Base-by-base conservation (phyloP, 1,140 invertebrate species). In the Scaptomyza montana region DNA sequence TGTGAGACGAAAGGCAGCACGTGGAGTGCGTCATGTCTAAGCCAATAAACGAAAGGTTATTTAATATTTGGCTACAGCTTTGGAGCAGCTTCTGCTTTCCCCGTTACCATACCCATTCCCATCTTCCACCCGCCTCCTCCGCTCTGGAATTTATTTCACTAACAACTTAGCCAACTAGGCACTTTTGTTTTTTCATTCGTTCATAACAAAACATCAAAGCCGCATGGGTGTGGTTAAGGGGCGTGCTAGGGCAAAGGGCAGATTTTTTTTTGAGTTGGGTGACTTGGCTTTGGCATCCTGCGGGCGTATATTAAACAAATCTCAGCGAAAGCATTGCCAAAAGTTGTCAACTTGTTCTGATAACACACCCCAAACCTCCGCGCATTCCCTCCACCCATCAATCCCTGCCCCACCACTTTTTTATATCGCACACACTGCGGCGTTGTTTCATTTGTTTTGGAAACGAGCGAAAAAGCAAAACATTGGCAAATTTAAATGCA, bases 401-500 rank as follows among this genome's bases (percentile, higher is more conserved):
- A 28, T 47, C 64, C 6, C 13, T 36, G 5, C 12, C n/a, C 57
- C 36, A 8, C 12, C 30, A 7, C 45, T 45, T 21, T 41, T 46
- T 64, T 55, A 51, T 46, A 36, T 7, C 43, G 5, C 7, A 1
- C 36, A 3, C 49, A 5, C 13, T 39, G 7, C 13, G 7, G 45
- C 30, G 65, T 74, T 55, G 50, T 63, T 72, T 57, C 54, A 61
- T 70, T 77, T 78, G 65, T 80, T 80, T 80, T 77, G 77, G 46
- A 61, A 86, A 87, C 82, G 70, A 86, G 75, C 54, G 71, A 87
- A 87, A 87, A 89, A 79, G 82, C 82, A 87, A 82, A 87, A 87
- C 84, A 87, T 89, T 89, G 69, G 79, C 82, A 87, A 87, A 87
- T 87, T 87, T 87, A 87, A 87, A 87, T 87, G 82, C 82, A 87